A percentile compares a stretch with the other conserved stretches of the same genome.
Evolutionary conservation across 2,797 vertebrate species (phyloP).

Genomic region (Halcyon badia): DNA sequence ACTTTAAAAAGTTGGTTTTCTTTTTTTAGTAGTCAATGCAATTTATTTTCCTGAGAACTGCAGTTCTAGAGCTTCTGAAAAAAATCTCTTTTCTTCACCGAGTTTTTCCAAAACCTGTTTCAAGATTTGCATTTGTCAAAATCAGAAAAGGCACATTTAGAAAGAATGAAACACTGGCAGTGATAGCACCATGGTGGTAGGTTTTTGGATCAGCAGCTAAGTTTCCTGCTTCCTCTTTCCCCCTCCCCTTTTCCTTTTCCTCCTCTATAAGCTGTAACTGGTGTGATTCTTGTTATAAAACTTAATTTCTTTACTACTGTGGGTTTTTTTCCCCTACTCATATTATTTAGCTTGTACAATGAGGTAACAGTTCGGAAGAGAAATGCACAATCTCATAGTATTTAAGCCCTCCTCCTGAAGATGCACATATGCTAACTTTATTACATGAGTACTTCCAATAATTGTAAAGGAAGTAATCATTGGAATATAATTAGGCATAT

Average conservation of each 20-base stretch:
- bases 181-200: not conserved
- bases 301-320: not conserved
- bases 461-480: not conserved
- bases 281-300: not conserved
- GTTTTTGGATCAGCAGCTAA: not conserved
- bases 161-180: not conserved
- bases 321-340: not conserved
- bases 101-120: not conserved
- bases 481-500: conserved; percentile 3
- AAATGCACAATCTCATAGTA: not conserved
- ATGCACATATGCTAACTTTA: not conserved
- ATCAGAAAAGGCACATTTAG: not conserved
- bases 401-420: not conserved
- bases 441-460: conserved; percentile 10
- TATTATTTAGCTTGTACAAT: not conserved
- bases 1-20: not conserved
- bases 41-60: not conserved
- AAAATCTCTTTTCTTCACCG: not conserved
- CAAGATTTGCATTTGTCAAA: not conserved
- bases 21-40: not conserved
- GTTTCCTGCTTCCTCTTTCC: not conserved
- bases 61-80: not conserved
- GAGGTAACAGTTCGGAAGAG: not conserved
- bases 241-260: not conserved
- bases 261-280: not conserved